Base-by-base conservation (phyloP, 2,113 vertebrate species). In the Syngnathus scovelli region DNA sequence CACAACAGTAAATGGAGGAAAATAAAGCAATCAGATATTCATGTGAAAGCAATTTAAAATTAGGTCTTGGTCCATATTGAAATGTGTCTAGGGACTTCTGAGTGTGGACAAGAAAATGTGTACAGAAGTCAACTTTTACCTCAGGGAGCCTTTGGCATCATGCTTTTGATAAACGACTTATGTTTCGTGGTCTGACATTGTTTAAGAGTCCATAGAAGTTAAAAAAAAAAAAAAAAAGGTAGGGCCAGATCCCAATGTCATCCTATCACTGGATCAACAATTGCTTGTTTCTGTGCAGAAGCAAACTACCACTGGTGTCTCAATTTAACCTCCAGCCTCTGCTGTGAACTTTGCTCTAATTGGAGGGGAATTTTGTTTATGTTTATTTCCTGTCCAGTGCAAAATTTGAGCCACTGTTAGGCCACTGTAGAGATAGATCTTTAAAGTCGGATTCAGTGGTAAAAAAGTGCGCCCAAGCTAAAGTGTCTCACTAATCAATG, bases 401-500 rank as follows among this genome's bases (percentile, higher is more conserved):
- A 43, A 72, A 11, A 46, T 43, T 41, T 51, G 67, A 83, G 63
- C 39, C 19, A 49, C 46, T 15, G 15, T 60, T 61, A 76, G 56
- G 73, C 12, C 58, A 27, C 12, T 63, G 23, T 6, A 49, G 7
- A 74, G 72, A 82, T 71, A 80, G 80, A 70, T 12, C 41, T 84
- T 78, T 79, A 70, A 78, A 82, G 76, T 77, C 69, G 60, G 49
- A 37, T 67, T 74, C 23, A 1, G n/a, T 44, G 63, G 43, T 80
- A 59, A 74, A 71, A 67, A 71, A 75, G 69, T 67, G 79, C 63
- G 68, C 67, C 64, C 6, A 68, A 65, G 78, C 75, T 54, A 12
- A 69, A 56, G 71, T 67, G 52, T n/a, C 71, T 68, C 19, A 77
- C 23, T 72, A 82, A 83, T 77, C 16, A 52, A 58, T 59, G 54